These are phyloP conservation scores for Trissonchulus sp. DNA, from an alignment of 2,888 invertebrate species.

Conservation along the genomic window DNA sequence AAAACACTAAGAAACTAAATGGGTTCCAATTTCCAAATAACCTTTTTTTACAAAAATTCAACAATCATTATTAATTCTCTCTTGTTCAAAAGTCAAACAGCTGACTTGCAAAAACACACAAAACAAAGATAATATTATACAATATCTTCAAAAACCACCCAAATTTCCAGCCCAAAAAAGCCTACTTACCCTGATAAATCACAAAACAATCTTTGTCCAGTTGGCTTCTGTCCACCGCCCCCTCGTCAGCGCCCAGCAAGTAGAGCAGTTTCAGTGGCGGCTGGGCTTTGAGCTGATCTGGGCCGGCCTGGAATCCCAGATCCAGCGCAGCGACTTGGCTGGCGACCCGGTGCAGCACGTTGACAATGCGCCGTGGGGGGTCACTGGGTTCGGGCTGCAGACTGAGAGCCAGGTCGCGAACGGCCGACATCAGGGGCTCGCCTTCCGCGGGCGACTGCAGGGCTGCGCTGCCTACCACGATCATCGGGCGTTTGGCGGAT, in stretches of 20 bases:
- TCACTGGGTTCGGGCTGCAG: conserved; percentile 23
- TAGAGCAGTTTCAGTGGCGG: conserved; percentile 69
- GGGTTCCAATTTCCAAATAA: too few relatives aligned
- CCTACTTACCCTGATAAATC: conserved; percentile 65
- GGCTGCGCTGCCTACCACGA: conserved; percentile 81
- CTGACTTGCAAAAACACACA: too few relatives aligned
- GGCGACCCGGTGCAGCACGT: conserved; percentile 85
- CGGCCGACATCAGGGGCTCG: conserved; percentile 60
- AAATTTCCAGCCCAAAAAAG: too few relatives aligned
- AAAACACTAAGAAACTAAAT: too few relatives aligned
- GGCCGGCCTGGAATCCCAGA: conserved; percentile 78
- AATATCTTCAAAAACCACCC: too few relatives aligned
- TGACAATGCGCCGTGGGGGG: conserved; percentile 63
- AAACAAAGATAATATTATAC: too few relatives aligned
- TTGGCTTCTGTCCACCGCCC: conserved; percentile 67
- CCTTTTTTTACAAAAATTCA: too few relatives aligned
- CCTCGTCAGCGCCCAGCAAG: conserved; percentile 87
- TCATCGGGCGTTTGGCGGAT: conserved; percentile 74
- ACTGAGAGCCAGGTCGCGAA: conserved; percentile 40
- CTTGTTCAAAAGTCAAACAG: too few relatives aligned
- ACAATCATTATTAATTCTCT: too few relatives aligned
- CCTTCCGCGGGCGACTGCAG: conserved; percentile 68
- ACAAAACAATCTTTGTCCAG: conserved; percentile 75
- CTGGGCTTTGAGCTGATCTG: neutral
- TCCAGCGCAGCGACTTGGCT: conserved; percentile 79